phyloP scores from a whole-genome alignment of 2,797 vertebrate genomes.

The Hemitrygon akajei region DNA sequence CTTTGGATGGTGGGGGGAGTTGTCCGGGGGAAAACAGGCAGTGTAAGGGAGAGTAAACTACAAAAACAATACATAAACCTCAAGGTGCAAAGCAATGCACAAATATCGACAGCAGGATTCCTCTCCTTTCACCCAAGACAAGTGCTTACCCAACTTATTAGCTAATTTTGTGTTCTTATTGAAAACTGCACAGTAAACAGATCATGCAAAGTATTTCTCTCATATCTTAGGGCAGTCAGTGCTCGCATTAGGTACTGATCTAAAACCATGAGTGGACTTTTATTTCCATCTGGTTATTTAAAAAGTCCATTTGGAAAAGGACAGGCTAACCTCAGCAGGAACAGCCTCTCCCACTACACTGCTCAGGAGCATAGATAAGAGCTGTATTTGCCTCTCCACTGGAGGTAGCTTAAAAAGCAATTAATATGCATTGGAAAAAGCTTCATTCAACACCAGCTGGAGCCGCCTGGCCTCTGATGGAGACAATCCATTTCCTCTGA shows the following conservation, averaged over 20 bases:
- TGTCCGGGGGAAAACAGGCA: no score
- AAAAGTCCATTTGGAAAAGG: background rate
- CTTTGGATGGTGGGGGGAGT: no score
- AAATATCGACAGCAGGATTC: background rate
- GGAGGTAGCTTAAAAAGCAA: background rate
- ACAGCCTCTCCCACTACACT: background rate
- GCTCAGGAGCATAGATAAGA: background rate
- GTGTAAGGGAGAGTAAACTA: background rate
- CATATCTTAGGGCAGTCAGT: no score
- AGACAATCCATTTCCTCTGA: slow-evolving; percentile 11
- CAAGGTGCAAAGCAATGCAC: background rate
- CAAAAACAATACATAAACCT: background rate
- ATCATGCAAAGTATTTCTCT: background rate
- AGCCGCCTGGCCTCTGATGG: background rate
- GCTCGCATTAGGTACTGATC: background rate
- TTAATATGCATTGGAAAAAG: background rate
- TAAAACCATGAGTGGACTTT: background rate
- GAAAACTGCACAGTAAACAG: background rate
- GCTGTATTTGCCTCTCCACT: background rate
- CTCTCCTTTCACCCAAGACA: background rate
- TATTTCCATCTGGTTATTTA: background rate
- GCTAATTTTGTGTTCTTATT: background rate
- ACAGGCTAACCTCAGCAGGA: background rate
- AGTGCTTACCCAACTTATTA: background rate
- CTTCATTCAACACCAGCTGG: slow-evolving; percentile 1